Evolutionary conservation across 2,797 vertebrate species (phyloP).

Genomic region (Phalloptychus januarius): DNA sequence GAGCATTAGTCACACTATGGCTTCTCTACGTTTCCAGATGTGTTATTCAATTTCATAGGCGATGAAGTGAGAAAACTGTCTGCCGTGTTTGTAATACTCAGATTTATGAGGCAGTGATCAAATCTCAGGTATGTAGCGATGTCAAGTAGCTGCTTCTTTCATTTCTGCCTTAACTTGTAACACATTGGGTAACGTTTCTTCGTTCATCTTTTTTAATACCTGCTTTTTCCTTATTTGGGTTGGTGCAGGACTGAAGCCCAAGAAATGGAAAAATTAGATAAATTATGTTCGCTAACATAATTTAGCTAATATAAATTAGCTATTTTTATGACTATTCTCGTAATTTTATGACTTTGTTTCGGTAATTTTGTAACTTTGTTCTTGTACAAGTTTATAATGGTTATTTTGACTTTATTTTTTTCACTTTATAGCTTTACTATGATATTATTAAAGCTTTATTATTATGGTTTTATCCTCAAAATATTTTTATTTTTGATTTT

Average conservation of each 20-base stretch:
- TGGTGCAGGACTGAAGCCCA: too few relatives aligned
- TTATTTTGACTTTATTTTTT: too few relatives aligned
- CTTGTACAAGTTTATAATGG: too few relatives aligned
- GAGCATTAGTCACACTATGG: conserved; percentile 35
- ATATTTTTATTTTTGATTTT: too few relatives aligned
- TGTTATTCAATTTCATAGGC: conserved; percentile 10
- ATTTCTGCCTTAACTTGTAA: neutral
- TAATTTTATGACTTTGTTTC: too few relatives aligned
- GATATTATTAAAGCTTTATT: too few relatives aligned
- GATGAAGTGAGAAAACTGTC: neutral
- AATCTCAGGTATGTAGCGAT: neutral
- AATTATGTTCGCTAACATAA: too few relatives aligned
- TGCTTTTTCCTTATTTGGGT: neutral
- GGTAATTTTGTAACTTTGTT: too few relatives aligned
- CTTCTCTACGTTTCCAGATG: conserved; percentile 16
- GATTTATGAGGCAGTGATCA: neutral
- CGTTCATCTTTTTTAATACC: neutral
- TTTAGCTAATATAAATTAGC: too few relatives aligned
- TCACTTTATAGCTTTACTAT: too few relatives aligned
- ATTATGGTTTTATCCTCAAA: too few relatives aligned
- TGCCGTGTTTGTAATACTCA: conserved; percentile 4
- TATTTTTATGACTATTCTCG: too few relatives aligned
- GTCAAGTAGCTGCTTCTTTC: conserved; percentile 2
- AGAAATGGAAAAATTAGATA: neutral
- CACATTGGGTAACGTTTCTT: conserved; percentile 1